phyloP scores from a whole-genome alignment of 2,113 vertebrate species.

The Accipiter cooperii region DNA sequence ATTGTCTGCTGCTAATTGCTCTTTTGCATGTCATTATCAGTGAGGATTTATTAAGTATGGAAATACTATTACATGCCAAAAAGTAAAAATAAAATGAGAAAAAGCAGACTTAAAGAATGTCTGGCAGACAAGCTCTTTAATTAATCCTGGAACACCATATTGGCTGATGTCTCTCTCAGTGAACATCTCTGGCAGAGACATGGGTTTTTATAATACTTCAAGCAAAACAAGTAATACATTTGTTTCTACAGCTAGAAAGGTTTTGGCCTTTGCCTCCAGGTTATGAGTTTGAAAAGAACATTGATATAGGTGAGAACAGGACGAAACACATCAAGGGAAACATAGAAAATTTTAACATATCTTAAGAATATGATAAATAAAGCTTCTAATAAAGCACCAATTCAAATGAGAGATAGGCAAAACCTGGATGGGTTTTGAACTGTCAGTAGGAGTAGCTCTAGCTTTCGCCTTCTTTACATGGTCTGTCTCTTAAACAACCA shows the following conservation, averaged over 20 bases:
- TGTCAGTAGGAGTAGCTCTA: not conserved
- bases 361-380: not conserved
- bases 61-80: constrained; percentile 51
- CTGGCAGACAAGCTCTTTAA: constrained; percentile 55
- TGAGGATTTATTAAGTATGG: constrained; percentile 56
- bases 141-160: constrained; percentile 38
- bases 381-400: not conserved
- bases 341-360: not conserved
- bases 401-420: not conserved
- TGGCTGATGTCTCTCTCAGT: not conserved
- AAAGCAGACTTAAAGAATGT: constrained; percentile 49
- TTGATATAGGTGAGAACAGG: not conserved
- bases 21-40: constrained; percentile 56
- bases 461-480: not conserved
- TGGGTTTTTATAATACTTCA: not conserved
- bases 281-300: constrained; percentile 1
- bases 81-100: constrained; percentile 57
- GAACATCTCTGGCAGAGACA: constrained; percentile 8
- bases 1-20: constrained; percentile 63
- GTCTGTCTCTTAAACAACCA: not conserved
- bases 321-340: not conserved
- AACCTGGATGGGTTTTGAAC: not conserved
- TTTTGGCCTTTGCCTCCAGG: not conserved
- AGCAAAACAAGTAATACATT: not conserved
- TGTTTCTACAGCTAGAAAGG: not conserved